A percentile compares a stretch with the other conserved stretches of the same genome.
phyloP scores from a whole-genome alignment of 2,113 vertebrate genomes.

The Podiceps cristatus region DNA sequence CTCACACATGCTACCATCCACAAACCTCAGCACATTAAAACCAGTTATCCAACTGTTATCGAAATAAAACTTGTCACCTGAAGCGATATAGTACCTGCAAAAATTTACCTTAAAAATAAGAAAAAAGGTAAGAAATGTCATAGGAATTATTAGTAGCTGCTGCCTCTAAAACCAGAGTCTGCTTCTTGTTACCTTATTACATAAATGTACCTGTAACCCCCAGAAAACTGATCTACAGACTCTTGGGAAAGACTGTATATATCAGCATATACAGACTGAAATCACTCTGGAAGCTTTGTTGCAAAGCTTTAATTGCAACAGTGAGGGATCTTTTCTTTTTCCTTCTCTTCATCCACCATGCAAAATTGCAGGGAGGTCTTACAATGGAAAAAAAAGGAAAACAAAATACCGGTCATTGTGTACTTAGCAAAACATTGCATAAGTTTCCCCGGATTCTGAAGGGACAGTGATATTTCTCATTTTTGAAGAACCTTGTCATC shows the following conservation, averaged over 20 bases:
- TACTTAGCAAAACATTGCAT: neutral
- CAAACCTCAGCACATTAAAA: neutral
- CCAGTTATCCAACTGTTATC: neutral
- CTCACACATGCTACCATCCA: neutral
- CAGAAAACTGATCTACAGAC: neutral
- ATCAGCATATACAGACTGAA: neutral
- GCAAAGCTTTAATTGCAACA: neutral
- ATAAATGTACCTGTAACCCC: neutral
- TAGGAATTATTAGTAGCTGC: neutral
- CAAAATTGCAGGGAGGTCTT: neutral
- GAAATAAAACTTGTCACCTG: neutral
- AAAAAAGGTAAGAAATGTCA: neutral
- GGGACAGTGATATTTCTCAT: neutral
- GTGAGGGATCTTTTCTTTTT: neutral
- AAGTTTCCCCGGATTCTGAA: rapidly evolving
- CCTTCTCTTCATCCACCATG: neutral
- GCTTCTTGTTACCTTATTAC: neutral
- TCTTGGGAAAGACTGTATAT: neutral
- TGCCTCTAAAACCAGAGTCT: neutral
- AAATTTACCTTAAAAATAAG: neutral
- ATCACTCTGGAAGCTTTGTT: neutral
- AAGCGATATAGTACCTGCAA: neutral
- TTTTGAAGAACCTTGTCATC: neutral
- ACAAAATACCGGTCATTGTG: rapidly evolving
- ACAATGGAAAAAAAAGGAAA: rapidly evolving